phyloP scores from a whole-genome alignment of 2,797 vertebrate genomes.

The Adrianichthys oophorus region DNA sequence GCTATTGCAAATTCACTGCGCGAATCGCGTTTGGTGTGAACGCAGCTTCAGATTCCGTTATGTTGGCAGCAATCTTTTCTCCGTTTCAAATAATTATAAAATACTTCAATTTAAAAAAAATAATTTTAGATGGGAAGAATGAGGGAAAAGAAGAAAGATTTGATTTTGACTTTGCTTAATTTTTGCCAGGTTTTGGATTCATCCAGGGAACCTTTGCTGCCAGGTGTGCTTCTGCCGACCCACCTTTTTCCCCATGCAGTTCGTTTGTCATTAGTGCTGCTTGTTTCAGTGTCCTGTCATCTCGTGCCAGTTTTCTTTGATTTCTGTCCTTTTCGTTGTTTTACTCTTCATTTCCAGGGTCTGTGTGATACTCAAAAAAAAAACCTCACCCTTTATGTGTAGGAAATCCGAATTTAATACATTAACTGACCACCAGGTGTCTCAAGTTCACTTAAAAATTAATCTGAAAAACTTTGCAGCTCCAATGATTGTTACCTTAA shows the following conservation, averaged over 20 bases:
- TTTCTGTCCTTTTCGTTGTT: constrained; percentile 26
- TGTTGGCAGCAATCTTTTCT: neutral
- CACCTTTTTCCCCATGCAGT: constrained; percentile 25
- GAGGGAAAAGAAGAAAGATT: neutral
- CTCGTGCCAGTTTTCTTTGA: constrained; percentile 21
- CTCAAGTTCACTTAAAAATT: constrained; percentile 34
- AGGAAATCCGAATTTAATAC: constrained; percentile 5
- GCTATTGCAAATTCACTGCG: too few species aligned
- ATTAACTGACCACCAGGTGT: constrained; percentile 56
- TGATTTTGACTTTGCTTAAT: constrained; percentile 70
- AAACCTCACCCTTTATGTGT: neutral
- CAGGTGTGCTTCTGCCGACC: constrained; percentile 78
- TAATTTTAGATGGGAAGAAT: neutral
- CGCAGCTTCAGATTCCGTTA: too few species aligned
- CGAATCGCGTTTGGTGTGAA: too few species aligned
- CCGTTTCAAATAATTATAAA: too few species aligned
- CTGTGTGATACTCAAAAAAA: constrained; percentile 20
- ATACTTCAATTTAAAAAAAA: neutral
- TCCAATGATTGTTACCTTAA: constrained; percentile 5
- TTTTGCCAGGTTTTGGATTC: constrained; percentile 85
- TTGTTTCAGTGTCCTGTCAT: constrained; percentile 33
- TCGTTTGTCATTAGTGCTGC: constrained; percentile 23
- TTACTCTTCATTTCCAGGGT: constrained; percentile 51
- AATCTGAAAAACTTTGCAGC: neutral
- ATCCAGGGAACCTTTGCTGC: constrained; percentile 83